Conservation (phyloP, 1,140 invertebrate genomes). For the Anagrus nilaparvatae region DNA sequence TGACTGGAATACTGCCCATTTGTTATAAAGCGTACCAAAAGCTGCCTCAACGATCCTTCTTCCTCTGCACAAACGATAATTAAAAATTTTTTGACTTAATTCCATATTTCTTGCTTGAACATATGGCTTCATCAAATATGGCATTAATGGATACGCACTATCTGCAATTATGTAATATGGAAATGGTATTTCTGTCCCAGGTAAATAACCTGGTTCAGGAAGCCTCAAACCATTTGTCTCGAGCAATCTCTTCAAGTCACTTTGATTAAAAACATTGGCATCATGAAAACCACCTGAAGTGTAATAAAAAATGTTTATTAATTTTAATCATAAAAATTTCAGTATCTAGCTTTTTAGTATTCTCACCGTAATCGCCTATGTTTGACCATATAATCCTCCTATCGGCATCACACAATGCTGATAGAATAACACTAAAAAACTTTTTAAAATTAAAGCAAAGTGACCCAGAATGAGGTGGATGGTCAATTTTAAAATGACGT, state of each 20-base stretch:
- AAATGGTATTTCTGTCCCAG: neutral
- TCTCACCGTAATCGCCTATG: slow-evolving; percentile 28
- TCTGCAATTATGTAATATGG: neutral
- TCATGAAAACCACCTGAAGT: neutral
- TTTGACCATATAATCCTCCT: slow-evolving; percentile 32
- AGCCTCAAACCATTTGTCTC: neutral
- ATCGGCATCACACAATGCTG: slow-evolving; percentile 32
- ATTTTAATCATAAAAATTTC: neutral
- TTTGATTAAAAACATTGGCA: neutral
- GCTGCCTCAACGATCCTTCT: neutral
- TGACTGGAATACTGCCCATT: neutral
- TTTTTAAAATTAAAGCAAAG: slow-evolving; percentile 40
- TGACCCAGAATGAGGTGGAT: slow-evolving; percentile 28
- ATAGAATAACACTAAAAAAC: slow-evolving; percentile 34
- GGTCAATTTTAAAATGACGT: slow-evolving; percentile 31
- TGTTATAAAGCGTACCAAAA: neutral
- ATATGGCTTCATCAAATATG: slow-evolving; percentile 3
- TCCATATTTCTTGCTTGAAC: neutral
- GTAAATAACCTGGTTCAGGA: neutral
- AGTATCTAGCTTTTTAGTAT: neutral
- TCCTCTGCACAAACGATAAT: neutral
- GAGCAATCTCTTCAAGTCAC: neutral
- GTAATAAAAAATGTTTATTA: neutral
- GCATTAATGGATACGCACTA: neutral
- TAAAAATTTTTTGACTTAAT: neutral